Base-by-base conservation (phyloP, 2,888 invertebrate genomes). In the Caenorhabditis becei region DNA sequence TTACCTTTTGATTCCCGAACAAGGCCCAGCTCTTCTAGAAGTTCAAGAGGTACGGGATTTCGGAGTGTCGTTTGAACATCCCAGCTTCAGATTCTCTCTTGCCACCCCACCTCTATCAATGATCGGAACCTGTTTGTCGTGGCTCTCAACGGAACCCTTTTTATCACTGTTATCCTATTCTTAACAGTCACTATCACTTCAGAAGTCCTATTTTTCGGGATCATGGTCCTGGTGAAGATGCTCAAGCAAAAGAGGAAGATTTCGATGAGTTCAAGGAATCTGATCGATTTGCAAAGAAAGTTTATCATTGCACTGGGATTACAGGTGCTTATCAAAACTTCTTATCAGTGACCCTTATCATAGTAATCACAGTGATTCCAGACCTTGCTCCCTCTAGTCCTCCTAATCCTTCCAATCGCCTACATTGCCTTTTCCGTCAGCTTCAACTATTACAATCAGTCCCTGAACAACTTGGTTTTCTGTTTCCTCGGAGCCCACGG, bases 1-100 rank as follows among this genome's bases (percentile, higher is more conserved):
- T 1, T 71, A 71, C 44, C 18, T 62, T 37, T 26, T 28, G 44
- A 54, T 71, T 44, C 71, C 71, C 0, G 71, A 71, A 2, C 71
- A 71, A 14, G 37, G 35, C n/a, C 5, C 18, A 7, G 70, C 70
- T 1, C 41, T 28, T 53, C 56, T 0, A 44, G 54, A 20, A 56
- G 44, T 56, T 56, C 54, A 2, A 5, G 44, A 41, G 54, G 56
- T 23, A 56, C n/a, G n/a, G n/a, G n/a, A n/a, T n/a, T n/a, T n/a
- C n/a, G n/a, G n/a, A n/a, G n/a, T n/a, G n/a, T n/a, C n/a, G n/a
- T n/a, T n/a, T n/a, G n/a, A n/a, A n/a, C n/a, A n/a, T n/a, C n/a
- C n/a, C n/a, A n/a, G n/a, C n/a, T n/a, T n/a, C n/a, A n/a, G n/a
- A n/a, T n/a, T n/a, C n/a, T n/a, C n/a, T n/a, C n/a, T n/a, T n/a